Evolutionary conservation across 2,113 vertebrate genomes (phyloP), one percentile per base, ranked within the genome.

Genomic region (Coregonus clupeaformis): DNA sequence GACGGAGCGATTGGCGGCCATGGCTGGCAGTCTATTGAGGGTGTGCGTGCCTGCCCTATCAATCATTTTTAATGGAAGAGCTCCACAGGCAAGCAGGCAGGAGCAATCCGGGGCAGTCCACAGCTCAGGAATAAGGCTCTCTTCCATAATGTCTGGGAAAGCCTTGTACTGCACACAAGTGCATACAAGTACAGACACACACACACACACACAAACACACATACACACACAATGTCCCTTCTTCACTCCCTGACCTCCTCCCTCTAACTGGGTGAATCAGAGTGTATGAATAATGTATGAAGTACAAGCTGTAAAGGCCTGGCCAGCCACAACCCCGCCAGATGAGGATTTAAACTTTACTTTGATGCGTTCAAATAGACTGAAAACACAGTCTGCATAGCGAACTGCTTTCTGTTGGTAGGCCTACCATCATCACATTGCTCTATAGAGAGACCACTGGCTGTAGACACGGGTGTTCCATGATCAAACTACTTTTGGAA

Each of bases 51-150:
- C 85, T 87, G 89, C 87, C 89, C 91, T 92, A 91, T 89, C 89
- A 88, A 92, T 90, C 91, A 42, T 42, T 92, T 94, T 86, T 89
- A 92, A 94, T 79, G 80, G 91, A 88, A 74, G 80, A 86, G 82
- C 85, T 89, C 89, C 93, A 88, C 95, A 89, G 93, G 93, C 91
- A 83, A 80, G 81, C 87, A 92, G 91, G 93, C 89, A 82, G 91
- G 82, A 87, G 9, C 93, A 93, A 65, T 29, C 27, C 14, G 27
- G 63, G 13, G n/a, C 63, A 29, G 27, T 30, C 63, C 13, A 25
- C 16, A 18, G 49, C 16, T 52, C 49, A 52, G 49, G 12, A 52
- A 52, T 52, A 52, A 52, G 49, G 47, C 14, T 5, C 16, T 18
- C 49, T 52, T 52, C 49, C 16, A 52, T 14, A 16, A 18, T 52